Evolutionary conservation across 2,797 vertebrate species (phyloP), one percentile per base, ranked within the genome.

Genomic region (Hylomyscus alleni): DNA sequence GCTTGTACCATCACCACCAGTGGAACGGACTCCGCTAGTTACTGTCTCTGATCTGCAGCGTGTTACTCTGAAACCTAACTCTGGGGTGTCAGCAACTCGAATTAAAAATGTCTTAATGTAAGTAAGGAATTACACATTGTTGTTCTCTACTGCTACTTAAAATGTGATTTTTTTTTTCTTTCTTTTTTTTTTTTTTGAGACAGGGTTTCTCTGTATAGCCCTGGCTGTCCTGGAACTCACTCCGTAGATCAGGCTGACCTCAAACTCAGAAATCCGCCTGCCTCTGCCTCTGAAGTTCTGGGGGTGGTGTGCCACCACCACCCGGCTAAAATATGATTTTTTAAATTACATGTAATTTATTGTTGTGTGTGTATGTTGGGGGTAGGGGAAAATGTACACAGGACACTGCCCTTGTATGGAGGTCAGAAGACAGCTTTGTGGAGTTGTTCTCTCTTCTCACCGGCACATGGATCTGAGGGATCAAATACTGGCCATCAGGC

Each of bases 11-110:
- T 98, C 98, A 67, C 91, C 60, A 26, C 93, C 60, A 26, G 97
- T 97, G 84, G 95, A 84, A 77, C 22, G 20, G 76, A 97, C 96
- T 50, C 98, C 99, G 4, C 96, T 99, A 92, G 97, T 99, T 95
- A 99, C 99, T 6, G 92, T 99, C 93, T 98, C 98, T n/a, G 99
- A 99, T 90, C 95, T 99, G 86, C 98, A 99, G 76, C 98, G 97
- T 17, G 84, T 99, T 93, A 97, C 91, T 86, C 97, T 99, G 95
- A 98, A 98, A 94, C 94, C 98, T 78, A 98, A 98, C 90, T 96
- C 97, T 83, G 98, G 98, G 80, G 85, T 96, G 17, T 95, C 97
- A 15, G 80, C 98, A 34, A 72, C 97, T 96, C 96, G 94, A 0
- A 2, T 98, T 73, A 97, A 97, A 95, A 98, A 98, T 58, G 47